phyloP scores from a whole-genome alignment of 2,113 vertebrate species.

The Festucalex cinctus region DNA sequence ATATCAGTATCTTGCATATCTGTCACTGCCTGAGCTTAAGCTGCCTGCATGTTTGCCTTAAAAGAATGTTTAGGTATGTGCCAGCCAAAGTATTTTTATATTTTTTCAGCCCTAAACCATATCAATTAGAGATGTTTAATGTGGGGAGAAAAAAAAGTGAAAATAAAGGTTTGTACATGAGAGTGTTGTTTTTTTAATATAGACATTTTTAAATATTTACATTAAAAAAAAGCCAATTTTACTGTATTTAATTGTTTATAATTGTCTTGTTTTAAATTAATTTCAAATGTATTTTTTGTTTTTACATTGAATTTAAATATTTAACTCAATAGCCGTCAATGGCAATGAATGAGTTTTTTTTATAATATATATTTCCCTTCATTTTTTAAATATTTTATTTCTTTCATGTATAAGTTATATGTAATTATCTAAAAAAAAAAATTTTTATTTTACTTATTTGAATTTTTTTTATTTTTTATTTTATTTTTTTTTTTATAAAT shows the following conservation, averaged over 20 bases:
- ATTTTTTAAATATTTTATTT: too few species aligned
- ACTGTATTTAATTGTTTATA: too few species aligned
- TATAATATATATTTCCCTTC: too few species aligned
- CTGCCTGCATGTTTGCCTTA: constrained; percentile 49
- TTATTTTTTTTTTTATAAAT: too few species aligned
- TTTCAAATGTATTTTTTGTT: too few species aligned
- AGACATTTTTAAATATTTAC: not conserved
- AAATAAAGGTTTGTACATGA: constrained; percentile 1
- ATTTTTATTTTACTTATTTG: not conserved
- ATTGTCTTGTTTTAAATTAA: too few species aligned
- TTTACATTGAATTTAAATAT: too few species aligned
- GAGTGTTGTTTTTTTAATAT: not conserved
- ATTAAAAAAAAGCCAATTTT: too few species aligned
- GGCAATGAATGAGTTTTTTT: too few species aligned
- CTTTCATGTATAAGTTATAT: too few species aligned
- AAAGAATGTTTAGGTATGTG: constrained; percentile 24
- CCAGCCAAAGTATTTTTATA: constrained; percentile 42
- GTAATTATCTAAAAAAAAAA: too few species aligned
- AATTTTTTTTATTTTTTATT: not conserved
- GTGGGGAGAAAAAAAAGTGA: not conserved
- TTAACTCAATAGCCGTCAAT: too few species aligned
- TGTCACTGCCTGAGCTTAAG: constrained; percentile 27
- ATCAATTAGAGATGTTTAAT: not conserved
- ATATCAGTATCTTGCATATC: not conserved
- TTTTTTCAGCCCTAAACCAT: constrained; percentile 6